Percentiles rank a stretch among this genome's conserved stretches.
Evolutionary conservation across 1,140 invertebrate species (phyloP).

Genomic region (Euura saliciscinereae): DNA sequence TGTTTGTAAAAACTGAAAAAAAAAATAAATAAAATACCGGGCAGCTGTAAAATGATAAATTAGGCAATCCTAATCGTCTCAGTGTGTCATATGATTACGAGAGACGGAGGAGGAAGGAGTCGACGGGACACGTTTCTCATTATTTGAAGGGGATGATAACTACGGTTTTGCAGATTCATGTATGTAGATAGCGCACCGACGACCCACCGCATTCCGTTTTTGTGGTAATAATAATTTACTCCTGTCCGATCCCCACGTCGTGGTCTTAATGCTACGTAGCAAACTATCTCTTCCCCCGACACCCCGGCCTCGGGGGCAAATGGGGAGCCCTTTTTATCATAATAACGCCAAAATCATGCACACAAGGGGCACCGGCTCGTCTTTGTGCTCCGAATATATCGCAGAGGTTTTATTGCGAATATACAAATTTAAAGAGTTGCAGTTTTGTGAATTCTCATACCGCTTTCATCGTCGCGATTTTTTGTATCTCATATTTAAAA

Average conservation of each 20-base stretch:
- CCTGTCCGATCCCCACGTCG: slow-evolving; percentile 18
- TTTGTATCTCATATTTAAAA: not conserved
- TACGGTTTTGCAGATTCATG: not conserved
- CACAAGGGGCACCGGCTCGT: not conserved
- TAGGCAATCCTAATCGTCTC: not conserved
- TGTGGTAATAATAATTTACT: slow-evolving; percentile 50
- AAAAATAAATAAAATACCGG: not conserved
- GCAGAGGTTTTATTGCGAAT: not conserved
- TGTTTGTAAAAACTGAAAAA: too few species aligned
- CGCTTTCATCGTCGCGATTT: not conserved
- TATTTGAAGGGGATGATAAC: not conserved
- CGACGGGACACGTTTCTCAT: not conserved
- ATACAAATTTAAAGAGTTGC: not conserved
- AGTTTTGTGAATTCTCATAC: not conserved
- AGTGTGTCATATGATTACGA: slow-evolving; percentile 1
- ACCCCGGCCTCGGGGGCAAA: slow-evolving; percentile 8
- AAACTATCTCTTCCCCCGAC: not conserved
- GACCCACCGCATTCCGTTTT: slow-evolving; percentile 38
- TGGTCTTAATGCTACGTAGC: too few species aligned
- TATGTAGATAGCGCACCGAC: slow-evolving; percentile 7
- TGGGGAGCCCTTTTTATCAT: slow-evolving; percentile 11
- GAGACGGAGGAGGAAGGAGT: not conserved
- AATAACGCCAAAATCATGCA: slow-evolving; percentile 24
- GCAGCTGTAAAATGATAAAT: not conserved
- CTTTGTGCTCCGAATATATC: not conserved